A percentile compares a stretch with the other conserved stretches of the same genome.
These are phyloP conservation scores for Epistrophe eligans DNA, from an alignment of 2,888 invertebrate species.

Conservation along the genomic window DNA sequence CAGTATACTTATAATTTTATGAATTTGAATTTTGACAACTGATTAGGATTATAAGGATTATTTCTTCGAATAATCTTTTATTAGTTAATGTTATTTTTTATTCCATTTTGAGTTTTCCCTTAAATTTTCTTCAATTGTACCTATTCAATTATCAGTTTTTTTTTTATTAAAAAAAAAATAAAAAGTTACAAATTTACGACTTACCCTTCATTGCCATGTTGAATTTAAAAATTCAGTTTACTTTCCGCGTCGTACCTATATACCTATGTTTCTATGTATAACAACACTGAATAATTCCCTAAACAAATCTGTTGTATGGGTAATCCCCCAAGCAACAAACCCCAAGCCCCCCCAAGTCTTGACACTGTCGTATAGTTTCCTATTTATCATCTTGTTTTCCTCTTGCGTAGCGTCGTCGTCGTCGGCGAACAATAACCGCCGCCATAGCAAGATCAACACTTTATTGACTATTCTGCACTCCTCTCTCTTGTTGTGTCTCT, in stretches of 20 bases:
- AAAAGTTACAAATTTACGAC: no score
- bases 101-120: no score
- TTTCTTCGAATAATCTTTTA: no score
- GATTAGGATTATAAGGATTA: no score
- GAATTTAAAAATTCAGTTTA: not conserved
- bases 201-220: no score
- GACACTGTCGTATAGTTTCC: conserved; percentile 40
- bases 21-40: no score
- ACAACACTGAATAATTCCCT: conserved; percentile 11
- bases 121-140: no score
- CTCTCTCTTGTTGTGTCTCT: conserved; percentile 23
- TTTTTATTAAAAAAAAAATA: no score
- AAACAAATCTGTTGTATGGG: conserved; percentile 35
- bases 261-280: not conserved
- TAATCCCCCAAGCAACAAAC: conserved; percentile 55
- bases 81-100: no score
- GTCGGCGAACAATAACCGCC: not conserved
- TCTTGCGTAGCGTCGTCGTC: not conserved
- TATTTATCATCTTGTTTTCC: conserved; percentile 33
- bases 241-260: not conserved
- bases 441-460: conserved; percentile 27
- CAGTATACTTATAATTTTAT: no score
- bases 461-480: conserved; percentile 10
- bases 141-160: no score
- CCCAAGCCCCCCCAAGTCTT: conserved; percentile 39